Base-by-base conservation (phyloP, 2,888 invertebrate species). In the Pseudeuparius sepicola region DNA sequence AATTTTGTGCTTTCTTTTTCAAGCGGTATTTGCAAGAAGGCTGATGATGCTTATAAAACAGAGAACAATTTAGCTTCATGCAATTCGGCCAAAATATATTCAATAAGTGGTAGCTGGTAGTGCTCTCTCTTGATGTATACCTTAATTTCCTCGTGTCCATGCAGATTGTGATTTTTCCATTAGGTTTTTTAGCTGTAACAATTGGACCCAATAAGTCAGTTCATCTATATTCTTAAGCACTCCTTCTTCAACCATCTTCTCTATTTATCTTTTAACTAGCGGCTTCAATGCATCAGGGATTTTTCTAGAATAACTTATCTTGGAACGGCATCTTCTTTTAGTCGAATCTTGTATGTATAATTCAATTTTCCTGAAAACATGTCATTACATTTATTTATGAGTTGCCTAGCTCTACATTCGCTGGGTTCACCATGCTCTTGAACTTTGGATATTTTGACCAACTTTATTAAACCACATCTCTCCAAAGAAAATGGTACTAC, bases 41-140 rank as follows among this genome's bases (percentile, higher is more conserved):
- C 20, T 20, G 20, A 20, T 7, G 20, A 20, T n/a, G n/a, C 20
- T 7, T 20, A 6, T n/a, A 20, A 20, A 20, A 20, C 20, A 7
- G 20, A 7, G n/a, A 20, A 20, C n/a, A 20, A 7, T n/a, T 20
- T 20, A n/a, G 20, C 6, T 20, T n/a, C 20, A 20, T 20, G 20
- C n/a, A 20, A 7, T n/a, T 20, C 20, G 7, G 6, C 6, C 20
- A 20, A 20, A 7, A 20, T 20, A 7, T 20, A 6, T 20, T 20
- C 20, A 7, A 7, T 6, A 20, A n/a, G 6, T 7, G 20, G 20
- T 20, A 20, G 20, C 20, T 20, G 20, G n/a, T 20, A 20, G n/a
- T 20, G 20, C n/a, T 20, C 20, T 20, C 20, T 20, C n/a, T 20
- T 20, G 20, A 20, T 20, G n/a, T 20, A 20, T 20, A 7, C n/a